Base-by-base conservation (phyloP, 2,888 invertebrate species). In the Steinernema scapterisci region DNA sequence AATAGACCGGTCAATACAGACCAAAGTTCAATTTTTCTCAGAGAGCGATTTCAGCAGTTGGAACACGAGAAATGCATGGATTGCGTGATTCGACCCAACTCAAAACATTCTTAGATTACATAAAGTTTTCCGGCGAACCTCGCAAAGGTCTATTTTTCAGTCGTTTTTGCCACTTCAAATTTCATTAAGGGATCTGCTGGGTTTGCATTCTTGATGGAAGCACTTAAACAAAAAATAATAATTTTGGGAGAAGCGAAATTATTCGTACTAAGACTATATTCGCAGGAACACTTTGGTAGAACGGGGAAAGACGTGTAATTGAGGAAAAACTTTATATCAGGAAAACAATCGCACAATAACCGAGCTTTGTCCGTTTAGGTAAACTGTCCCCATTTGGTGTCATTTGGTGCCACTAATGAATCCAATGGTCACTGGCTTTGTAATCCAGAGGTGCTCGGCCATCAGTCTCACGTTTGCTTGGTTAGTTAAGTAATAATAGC, bases 361-460 rank as follows among this genome's bases (percentile, higher is more conserved):
- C 7, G 13, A 16, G 13, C 21, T 23, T 54, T 38, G 38, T 38
- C 38, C 38, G n/a, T 19, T 63, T 5, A 63, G 63, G 16, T 63
- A 3, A n/a, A 27, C 38, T 31, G 63, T 25, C 63, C 63, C 16
- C 63, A 25, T 16, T 27, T 63, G 7, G 27, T 63, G 16, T 16
- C 16, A 7, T 63, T 63, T 38, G 63, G 63, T 31, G 63, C 63
- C 13, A 31, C 9, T 7, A 16, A 63, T 11, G 31, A 31, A 19
- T 63, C 63, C 38, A 63, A 63, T 16, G 63, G 63, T 6, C 63
- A 63, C 38, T 63, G 16, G 27, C 16, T 63, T 1, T 63, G 63
- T 19, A 63, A 63, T 63, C 63, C 63, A n/a, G 63, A 63, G 27
- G 31, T 63, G 1, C 6, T 16, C 19, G 63, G 25, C 1, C 63